These are phyloP conservation scores for Patiria miniata DNA, from an alignment of 35 echinoderm and acorn worm species.

Conservation along the genomic window DNA sequence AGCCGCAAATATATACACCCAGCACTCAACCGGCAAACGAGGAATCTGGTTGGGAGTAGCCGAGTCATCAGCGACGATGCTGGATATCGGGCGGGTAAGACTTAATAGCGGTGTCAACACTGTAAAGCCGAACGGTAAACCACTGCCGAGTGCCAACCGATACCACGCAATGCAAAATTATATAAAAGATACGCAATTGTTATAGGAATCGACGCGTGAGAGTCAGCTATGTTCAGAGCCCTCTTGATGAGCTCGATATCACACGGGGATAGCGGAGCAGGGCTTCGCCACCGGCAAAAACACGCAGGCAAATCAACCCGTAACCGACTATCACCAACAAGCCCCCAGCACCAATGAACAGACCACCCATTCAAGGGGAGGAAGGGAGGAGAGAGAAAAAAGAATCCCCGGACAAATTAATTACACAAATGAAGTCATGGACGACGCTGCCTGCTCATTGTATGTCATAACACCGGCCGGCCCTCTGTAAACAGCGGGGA, in stretches of 20 bases:
- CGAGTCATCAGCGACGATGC: too few species aligned
- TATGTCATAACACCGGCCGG: neutral
- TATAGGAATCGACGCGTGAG: neutral
- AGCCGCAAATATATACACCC: neutral
- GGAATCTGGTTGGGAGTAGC: too few species aligned
- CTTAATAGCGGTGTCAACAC: neutral
- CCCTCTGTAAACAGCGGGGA: constrained; percentile 12
- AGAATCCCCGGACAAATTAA: neutral
- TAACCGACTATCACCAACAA: neutral
- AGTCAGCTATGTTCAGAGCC: neutral
- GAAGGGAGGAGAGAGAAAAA: neutral
- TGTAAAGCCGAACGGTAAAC: constrained; percentile 11
- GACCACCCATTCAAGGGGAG: neutral
- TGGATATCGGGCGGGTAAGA: too few species aligned
- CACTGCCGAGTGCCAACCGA: neutral
- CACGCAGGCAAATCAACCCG: neutral
- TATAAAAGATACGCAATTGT: neutral
- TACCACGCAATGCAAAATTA: neutral
- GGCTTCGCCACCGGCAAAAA: neutral
- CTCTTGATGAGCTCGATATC: neutral
- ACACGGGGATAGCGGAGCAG: neutral
- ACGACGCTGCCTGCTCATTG: neutral
- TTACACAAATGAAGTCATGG: constrained; percentile 26
- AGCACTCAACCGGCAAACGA: too few species aligned
- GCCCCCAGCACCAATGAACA: neutral